These are phyloP conservation scores for Synchiropus splendidus DNA, from an alignment of 2,113 vertebrate species.

Conservation along the genomic window DNA sequence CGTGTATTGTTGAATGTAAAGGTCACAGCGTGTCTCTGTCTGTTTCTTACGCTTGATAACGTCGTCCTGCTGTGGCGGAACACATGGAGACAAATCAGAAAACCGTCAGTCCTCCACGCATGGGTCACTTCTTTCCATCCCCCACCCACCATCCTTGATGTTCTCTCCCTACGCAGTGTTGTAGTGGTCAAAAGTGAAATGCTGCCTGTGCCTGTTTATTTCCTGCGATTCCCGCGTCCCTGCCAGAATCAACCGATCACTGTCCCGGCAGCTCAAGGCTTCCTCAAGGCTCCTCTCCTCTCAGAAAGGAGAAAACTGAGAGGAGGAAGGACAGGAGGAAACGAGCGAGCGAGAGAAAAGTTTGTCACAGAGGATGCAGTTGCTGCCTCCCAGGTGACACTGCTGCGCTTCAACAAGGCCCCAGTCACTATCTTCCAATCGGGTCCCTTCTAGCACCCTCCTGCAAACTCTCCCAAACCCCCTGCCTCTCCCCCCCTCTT, in stretches of 20 bases:
- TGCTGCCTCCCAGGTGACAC: slow-evolving; percentile 59
- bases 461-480: slow-evolving; percentile 31
- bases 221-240: slow-evolving; percentile 30
- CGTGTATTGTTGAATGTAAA: slow-evolving; percentile 39
- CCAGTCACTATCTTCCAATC: slow-evolving; percentile 50
- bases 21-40: slow-evolving; percentile 42
- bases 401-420: slow-evolving; percentile 53
- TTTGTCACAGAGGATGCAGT: slow-evolving; percentile 51
- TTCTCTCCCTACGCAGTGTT: slow-evolving; percentile 31
- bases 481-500: slow-evolving; percentile 43
- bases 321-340: slow-evolving; percentile 13
- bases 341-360: slow-evolving; percentile 23
- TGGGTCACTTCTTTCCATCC: slow-evolving; percentile 35
- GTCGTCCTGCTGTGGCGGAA: slow-evolving; percentile 51
- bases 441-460: slow-evolving; percentile 7
- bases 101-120: slow-evolving; percentile 60
- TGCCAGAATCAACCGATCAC: slow-evolving; percentile 37
- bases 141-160: neutral
- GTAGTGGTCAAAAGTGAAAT: slow-evolving; percentile 35
- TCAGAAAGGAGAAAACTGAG: slow-evolving; percentile 14
- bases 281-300: slow-evolving; percentile 42
- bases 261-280: slow-evolving; percentile 51
- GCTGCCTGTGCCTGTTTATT: slow-evolving; percentile 36
- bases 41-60: slow-evolving; percentile 40
- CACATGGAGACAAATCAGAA: slow-evolving; percentile 55